Percentiles rank a stretch among this genome's conserved stretches.
These are phyloP conservation scores for Monarcha castaneiventris DNA, from an alignment of 2,113 vertebrate species.

Conservation along the genomic window DNA sequence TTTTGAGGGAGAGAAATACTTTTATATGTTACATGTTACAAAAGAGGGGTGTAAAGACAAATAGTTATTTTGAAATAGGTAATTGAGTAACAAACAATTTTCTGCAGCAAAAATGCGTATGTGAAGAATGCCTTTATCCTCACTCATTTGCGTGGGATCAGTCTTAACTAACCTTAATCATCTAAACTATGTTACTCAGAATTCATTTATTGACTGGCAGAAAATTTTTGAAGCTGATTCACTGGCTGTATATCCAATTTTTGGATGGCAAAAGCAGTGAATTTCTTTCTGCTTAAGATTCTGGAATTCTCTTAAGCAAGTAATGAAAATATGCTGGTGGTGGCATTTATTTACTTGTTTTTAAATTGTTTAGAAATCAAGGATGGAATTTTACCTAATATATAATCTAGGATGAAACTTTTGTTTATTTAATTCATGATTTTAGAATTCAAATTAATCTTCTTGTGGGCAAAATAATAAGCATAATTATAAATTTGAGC, in stretches of 20 bases:
- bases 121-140: not conserved
- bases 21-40: not conserved
- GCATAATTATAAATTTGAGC: not conserved
- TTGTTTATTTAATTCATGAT: not conserved
- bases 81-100: not conserved
- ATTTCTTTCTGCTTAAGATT: not conserved
- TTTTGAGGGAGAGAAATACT: not conserved
- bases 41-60: not conserved
- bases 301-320: not conserved
- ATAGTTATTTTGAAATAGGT: not conserved
- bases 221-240: not conserved
- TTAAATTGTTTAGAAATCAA: not conserved
- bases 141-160: not conserved
- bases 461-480: not conserved
- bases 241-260: not conserved
- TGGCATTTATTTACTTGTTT: not conserved
- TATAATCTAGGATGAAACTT: not conserved
- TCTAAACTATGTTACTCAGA: not conserved
- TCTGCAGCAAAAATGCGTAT: not conserved
- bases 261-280: not conserved
- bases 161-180: not conserved
- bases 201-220: not conserved
- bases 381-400: not conserved
- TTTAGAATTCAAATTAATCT: not conserved
- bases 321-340: not conserved